Evolutionary conservation across 1,140 invertebrate species (phyloP), one percentile per base, ranked within the genome.

Genomic region (Drosophila varians): DNA sequence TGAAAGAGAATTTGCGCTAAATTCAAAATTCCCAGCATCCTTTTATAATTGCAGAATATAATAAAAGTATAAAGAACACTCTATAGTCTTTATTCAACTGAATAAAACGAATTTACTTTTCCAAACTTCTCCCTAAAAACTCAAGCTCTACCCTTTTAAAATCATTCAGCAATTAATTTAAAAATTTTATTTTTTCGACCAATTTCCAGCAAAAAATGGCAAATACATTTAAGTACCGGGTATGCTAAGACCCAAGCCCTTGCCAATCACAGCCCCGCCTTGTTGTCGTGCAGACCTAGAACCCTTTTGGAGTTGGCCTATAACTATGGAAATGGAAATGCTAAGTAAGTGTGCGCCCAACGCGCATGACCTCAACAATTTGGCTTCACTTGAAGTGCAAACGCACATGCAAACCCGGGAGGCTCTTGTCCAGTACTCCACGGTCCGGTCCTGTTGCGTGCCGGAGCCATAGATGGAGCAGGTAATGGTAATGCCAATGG

Each of bases 291-390:
- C 45, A 57, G 54, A 64, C 58, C 43, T 56, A 34, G 56, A 84
- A 79, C 72, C 82, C 73, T 74, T 80, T 84, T 80, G 51, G 66
- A 19, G 12, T 25, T 66, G 60, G 21, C 69, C 76, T 74, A 65
- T 62, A 68, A 72, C 56, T 53, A 66, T 42, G 38, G 16, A 38
- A 49, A 66, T 62, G 31, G 43, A 46, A 51, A 42, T 19, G 60
- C 45, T 26, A 51, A 53, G 60, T 45, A 84, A 79, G 77, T 77
- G 73, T 87, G 77, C 77, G 68, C 82, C 31, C 83, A 86, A 86
- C 82, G 82, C 77, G 82, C 82, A 87, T 87, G 82, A 87, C 82
- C 83, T 87, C 74, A 87, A 60, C 82, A 82, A 82, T 87, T 87
- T 87, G 77, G 74, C 61, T 74, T 74, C 57, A 82, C 55, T 87